Evolutionary conservation across 2,797 vertebrate species (phyloP), one percentile per base, ranked within the genome.

Genomic region (Gastrophryne carolinensis): DNA sequence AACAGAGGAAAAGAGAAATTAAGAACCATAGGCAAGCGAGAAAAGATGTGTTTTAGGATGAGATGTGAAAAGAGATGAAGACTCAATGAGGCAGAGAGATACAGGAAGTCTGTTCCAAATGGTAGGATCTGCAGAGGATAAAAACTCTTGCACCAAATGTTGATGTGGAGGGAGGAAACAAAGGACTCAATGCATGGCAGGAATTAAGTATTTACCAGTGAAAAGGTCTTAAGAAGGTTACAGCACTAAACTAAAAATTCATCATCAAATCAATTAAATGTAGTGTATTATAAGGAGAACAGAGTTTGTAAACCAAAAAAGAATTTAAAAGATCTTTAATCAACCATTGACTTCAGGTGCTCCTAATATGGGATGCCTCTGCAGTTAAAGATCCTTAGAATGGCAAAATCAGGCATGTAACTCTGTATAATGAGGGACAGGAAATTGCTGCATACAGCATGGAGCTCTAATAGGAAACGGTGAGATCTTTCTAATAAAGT

Each of bases 81-180:
- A 83, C 79, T 69, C 81, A 80, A 79, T 82, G 79, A 82, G 60
- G 70, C 70, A 81, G 66, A 82, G 67, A 81, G 60, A 82, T 82
- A 79, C 79, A 76, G 53, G 44, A 76, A 81, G 73, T 82, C 79
- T 79, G 77, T 83, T 82, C 84, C 79, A 84, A 72, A 74, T 74
- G 79, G 65, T 80, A 82, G 72, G 73, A 70, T 70, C 79, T 85
- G 83, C 39, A 81, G 81, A 83, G 83, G 70, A 82, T 80, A 82
- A 81, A n/a, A 78, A 69, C 81, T 74, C 79, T 83, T 83, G 79
- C 50, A 75, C 68, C 72, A 66, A 53, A 61, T 12, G 6, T 63
- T 61, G 73, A 78, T 72, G 44, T 30, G 21, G 68, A 60, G 41
- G 68, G 68, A 58, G 53, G 67, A 78, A 79, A 73, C 70, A 72